Base-by-base conservation (phyloP, 2,797 vertebrate genomes). In the Lithobates pipiens region DNA sequence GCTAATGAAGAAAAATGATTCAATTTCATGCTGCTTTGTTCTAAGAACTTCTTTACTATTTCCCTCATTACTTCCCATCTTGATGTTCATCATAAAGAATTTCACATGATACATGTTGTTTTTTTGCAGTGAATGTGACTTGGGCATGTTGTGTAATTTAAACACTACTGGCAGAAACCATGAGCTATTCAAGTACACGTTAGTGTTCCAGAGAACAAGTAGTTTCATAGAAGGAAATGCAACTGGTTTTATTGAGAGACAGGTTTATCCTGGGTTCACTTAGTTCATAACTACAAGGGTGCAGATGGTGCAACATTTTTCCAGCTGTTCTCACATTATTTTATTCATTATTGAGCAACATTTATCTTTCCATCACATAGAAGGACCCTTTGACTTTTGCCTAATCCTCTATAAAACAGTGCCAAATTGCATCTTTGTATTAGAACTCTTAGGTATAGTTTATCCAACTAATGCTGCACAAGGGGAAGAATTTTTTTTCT, bases 21-120 rank as follows among this genome's bases (percentile, higher is more conserved):
- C 85, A 34, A 75, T 88, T 89, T 87, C 34, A 32, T 87, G 39
- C 85, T 81, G 88, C 11, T 86, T 86, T 90, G 83, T 88, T 86
- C 71, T 90, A 89, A 86, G 90, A 92, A 90, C 86, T 88, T 86
- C 89, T 91, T 91, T 88, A 88, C 91, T 88, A 85, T 89, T 90
- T 88, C 85, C 85, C 68, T 91, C 72, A 75, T 92, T 88, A 88
- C 81, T 71, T 90, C 90, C 21, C 63, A 44, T 87, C 81, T 91
- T 46, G 88, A 5, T 44, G 27, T 88, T 88, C 89, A 90, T 92
- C 29, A 18, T 18, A 70, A 90, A 63, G 25, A 82, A 90, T 91
- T 91, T 89, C 6, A 39, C 89, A 86, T 76, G 83, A 80, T 63
- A 27, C 1, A 0, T 0, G 2, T 84, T 85, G 0, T 77, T 85